A percentile compares a stretch with the other conserved stretches of the same genome.
These are phyloP conservation scores for Psephotus haematonotus DNA, from an alignment of 2,113 vertebrate species.

Conservation along the genomic window DNA sequence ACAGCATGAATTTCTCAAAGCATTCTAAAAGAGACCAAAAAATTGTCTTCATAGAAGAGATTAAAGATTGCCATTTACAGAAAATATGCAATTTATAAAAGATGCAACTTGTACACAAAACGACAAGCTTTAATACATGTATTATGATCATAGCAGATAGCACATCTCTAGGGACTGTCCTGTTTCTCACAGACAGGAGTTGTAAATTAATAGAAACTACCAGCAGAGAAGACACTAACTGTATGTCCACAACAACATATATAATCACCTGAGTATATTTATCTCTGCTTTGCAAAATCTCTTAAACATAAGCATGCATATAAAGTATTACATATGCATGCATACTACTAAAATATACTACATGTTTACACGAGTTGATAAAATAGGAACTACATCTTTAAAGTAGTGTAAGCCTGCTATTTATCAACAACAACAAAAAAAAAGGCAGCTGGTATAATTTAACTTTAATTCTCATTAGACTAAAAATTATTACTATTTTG, in stretches of 20 bases:
- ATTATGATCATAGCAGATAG: not conserved
- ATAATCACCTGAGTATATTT: not conserved
- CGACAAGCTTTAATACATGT: not conserved
- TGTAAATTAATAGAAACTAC: not conserved
- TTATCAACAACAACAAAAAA: not conserved
- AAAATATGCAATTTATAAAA: not conserved
- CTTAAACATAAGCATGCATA: not conserved
- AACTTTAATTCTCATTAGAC: not conserved
- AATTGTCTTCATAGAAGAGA: not conserved
- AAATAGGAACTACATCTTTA: not conserved
- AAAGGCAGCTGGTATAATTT: not conserved
- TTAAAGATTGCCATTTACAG: not conserved
- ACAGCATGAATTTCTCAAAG: not conserved
- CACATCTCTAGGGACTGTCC: not conserved
- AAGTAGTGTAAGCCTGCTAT: not conserved
- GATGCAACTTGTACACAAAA: not conserved
- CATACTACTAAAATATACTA: not conserved
- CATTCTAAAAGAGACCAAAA: not conserved
- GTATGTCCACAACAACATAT: not conserved
- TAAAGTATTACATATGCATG: not conserved
- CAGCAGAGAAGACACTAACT: not conserved
- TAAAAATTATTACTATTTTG: not conserved
- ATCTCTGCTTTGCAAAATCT: not conserved
- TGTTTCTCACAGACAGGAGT: not conserved
- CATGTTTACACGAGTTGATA: not conserved